Conservation (phyloP, 1,140 invertebrate genomes). For the Drosophila triauraria region DNA sequence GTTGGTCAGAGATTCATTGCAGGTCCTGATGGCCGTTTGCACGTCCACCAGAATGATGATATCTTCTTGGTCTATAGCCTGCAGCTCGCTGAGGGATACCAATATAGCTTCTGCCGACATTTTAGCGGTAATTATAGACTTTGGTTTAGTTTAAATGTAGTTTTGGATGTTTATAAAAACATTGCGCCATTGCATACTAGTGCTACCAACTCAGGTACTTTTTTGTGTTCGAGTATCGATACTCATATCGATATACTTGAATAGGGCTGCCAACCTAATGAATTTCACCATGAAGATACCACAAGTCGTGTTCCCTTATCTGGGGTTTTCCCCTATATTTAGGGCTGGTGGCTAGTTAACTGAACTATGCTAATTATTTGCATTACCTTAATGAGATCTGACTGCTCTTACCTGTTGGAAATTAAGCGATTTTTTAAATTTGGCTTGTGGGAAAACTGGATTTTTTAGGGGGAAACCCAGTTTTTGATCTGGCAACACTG, state of each 20-base stretch:
- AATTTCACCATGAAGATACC: too few relatives aligned
- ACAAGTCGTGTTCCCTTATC: too few relatives aligned
- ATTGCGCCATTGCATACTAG: constrained; percentile 13
- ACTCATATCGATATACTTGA: neutral
- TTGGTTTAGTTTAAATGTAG: neutral
- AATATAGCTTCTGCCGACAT: constrained; percentile 11
- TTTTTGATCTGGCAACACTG: too few relatives aligned
- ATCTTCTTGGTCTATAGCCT: constrained; percentile 40
- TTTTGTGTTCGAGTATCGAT: neutral
- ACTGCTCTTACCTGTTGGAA: too few relatives aligned
- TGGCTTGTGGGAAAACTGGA: too few relatives aligned
- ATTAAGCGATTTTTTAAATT: too few relatives aligned
- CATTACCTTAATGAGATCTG: too few relatives aligned
- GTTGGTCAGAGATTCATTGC: constrained; percentile 29
- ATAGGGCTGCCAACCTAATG: neutral
- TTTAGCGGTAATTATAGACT: neutral
- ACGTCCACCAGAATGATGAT: constrained; percentile 36
- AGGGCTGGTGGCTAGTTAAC: too few relatives aligned
- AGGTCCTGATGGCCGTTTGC: constrained; percentile 40
- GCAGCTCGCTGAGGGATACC: constrained; percentile 31
- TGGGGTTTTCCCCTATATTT: too few relatives aligned
- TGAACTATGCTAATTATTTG: too few relatives aligned
- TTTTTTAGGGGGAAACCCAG: too few relatives aligned
- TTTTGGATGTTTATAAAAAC: constrained; percentile 10
- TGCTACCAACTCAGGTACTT: constrained; percentile 1